Percentiles rank a stretch among this genome's conserved stretches.
Conservation (phyloP, 2,113 vertebrate genomes). For the Chroicocephalus ridibundus region DNA sequence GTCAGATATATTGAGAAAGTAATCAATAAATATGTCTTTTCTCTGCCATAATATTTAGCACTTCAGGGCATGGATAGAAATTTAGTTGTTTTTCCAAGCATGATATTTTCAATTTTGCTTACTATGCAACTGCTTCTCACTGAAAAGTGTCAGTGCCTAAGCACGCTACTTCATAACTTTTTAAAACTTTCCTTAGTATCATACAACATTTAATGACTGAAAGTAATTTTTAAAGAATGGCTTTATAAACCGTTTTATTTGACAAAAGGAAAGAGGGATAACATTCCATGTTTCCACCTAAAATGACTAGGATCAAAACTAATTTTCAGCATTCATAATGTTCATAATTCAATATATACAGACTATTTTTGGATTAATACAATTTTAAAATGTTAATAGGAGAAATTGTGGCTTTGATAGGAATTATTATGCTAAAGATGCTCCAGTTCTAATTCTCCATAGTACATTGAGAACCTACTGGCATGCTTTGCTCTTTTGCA, state of each 20-base stretch:
- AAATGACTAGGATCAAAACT: not conserved
- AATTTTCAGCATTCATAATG: not conserved
- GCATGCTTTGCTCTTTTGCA: not conserved
- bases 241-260: not conserved
- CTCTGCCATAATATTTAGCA: not conserved
- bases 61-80: not conserved
- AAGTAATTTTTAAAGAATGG: not conserved
- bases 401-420: not conserved
- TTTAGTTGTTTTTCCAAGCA: not conserved
- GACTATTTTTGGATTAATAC: constrained; percentile 7
- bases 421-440: not conserved
- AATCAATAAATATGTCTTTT: not conserved
- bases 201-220: not conserved
- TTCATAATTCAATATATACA: not conserved
- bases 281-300: not conserved
- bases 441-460: not conserved
- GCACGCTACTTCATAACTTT: not conserved
- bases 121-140: not conserved
- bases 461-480: not conserved
- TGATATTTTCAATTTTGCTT: not conserved
- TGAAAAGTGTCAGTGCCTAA: not conserved
- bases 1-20: not conserved
- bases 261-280: not conserved
- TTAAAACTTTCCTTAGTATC: not conserved
- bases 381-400: constrained; percentile 5